Percentiles rank a stretch among this genome's conserved stretches.
These are phyloP conservation scores for Pilophorus perplexus DNA, from an alignment of 2,888 invertebrate genomes.

Conservation along the genomic window DNA sequence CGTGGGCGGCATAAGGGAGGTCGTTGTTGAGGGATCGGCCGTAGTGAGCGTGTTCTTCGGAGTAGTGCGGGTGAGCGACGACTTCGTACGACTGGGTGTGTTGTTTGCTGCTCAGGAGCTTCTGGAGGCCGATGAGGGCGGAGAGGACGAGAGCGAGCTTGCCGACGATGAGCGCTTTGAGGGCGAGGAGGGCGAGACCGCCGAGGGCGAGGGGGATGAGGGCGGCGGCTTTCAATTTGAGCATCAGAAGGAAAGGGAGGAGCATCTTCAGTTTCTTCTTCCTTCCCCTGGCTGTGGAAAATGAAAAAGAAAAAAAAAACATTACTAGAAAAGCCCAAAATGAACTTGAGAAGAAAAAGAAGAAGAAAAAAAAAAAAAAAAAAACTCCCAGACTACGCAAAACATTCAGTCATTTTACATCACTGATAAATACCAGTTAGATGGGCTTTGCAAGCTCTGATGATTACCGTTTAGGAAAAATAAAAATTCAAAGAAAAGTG, in stretches of 20 bases:
- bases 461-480: too few species aligned
- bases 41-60: conserved; percentile 61
- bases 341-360: not conserved
- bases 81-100: conserved; percentile 74
- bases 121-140: conserved; percentile 74
- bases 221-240: conserved; percentile 76
- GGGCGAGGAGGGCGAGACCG: conserved; percentile 71
- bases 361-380: not conserved
- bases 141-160: conserved; percentile 79
- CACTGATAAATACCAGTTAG: too few species aligned
- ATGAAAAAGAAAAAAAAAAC: conserved; percentile 50
- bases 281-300: conserved; percentile 75
- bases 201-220: conserved; percentile 75
- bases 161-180: conserved; percentile 80
- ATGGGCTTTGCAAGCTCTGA: too few species aligned
- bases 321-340: not conserved
- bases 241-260: conserved; percentile 69
- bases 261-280: conserved; percentile 76
- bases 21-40: conserved; percentile 64
- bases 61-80: conserved; percentile 60
- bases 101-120: conserved; percentile 68
- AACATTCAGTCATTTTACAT: too few species aligned
- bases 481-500: too few species aligned
- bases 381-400: too few species aligned
- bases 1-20: conserved; percentile 67